A percentile compares a stretch with the other conserved stretches of the same genome.
Evolutionary conservation across 1,140 invertebrate genomes (phyloP).

Genomic region (Aphelenchoides besseyi): DNA sequence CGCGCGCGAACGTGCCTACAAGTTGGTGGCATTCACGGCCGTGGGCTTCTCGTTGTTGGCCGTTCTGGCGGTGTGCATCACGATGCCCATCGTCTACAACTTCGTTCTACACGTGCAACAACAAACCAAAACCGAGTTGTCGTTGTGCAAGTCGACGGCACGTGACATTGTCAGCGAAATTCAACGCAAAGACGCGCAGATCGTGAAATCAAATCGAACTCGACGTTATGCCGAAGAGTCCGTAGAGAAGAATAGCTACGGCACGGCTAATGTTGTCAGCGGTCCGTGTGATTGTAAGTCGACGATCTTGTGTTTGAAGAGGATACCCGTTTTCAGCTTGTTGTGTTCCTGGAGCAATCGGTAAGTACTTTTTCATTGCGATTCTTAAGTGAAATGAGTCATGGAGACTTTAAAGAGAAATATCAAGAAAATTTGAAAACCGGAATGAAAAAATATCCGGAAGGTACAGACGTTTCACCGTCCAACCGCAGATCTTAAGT

Average conservation of each 20-base stretch:
- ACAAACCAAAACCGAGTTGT: slow-evolving; percentile 58
- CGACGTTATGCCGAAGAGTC: slow-evolving; percentile 40
- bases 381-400: no score
- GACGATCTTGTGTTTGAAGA: background rate
- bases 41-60: slow-evolving; percentile 60
- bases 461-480: no score
- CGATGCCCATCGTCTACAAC: slow-evolving; percentile 62
- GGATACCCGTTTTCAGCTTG: slow-evolving; percentile 28
- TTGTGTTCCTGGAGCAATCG: slow-evolving; percentile 51
- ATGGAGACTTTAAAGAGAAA: no score
- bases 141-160: slow-evolving; percentile 61
- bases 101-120: slow-evolving; percentile 61
- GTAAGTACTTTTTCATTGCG: background rate
- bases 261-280: slow-evolving; percentile 7
- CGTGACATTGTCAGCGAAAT: slow-evolving; percentile 52
- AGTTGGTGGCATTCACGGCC: slow-evolving; percentile 58
- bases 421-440: no score
- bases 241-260: background rate
- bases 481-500: no score
- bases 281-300: slow-evolving; percentile 27
- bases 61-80: slow-evolving; percentile 51
- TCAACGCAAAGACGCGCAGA: slow-evolving; percentile 24
- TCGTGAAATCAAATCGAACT: slow-evolving; percentile 28
- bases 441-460: no score
- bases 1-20: slow-evolving; percentile 56